Evolutionary conservation across 2,888 invertebrate genomes (phyloP), one percentile per base, ranked within the genome.

Genomic region (Patella depressa): DNA sequence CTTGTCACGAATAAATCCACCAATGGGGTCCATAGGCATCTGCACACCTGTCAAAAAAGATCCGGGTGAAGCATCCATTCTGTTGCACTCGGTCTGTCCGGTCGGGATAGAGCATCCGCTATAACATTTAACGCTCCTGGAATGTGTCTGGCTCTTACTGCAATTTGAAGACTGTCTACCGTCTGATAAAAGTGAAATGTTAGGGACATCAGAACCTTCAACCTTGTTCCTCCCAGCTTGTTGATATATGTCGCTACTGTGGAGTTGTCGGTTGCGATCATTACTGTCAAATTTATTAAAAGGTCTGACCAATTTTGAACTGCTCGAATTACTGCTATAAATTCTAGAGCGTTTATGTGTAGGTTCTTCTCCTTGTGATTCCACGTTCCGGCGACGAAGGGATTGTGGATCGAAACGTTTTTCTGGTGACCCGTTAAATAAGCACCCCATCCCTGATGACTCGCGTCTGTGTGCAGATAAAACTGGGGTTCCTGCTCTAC

Each of bases 231-330:
- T 7, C 71, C 71, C 34, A 24, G 71, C 15, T 71, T 71, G 71
- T 71, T 71, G n/a, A 71, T 71, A 34, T 45, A 71, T 9, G 71
- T 24, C 19, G 53, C 72, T n/a, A 72, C 72, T 9, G 72, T 72
- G 11, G 72, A 72, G 45, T 45, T 34, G 72, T 72, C 72, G 12
- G 72, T 45, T 14, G 72, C 72, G n/a, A 72, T 72, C 34, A 72
- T 29, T 17, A 72, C 17, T 15, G n/a, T 12, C n/a, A 7, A 72
- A 45, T 45, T 45, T 14, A 12, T n/a, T 14, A 34, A 53, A 24
- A 72, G 34, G 12, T 12, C 17, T 17, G 53, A n/a, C 72, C 72
- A 72, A 72, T 24, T 17, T 24, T 45, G 29, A n/a, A 72, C 45
- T n/a, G 72, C 72, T n/a, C 17, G 72, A 45, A 72, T 72, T 24